These are phyloP conservation scores for Pitta sordida DNA, from an alignment of 2,113 vertebrate genomes.

Conservation along the genomic window DNA sequence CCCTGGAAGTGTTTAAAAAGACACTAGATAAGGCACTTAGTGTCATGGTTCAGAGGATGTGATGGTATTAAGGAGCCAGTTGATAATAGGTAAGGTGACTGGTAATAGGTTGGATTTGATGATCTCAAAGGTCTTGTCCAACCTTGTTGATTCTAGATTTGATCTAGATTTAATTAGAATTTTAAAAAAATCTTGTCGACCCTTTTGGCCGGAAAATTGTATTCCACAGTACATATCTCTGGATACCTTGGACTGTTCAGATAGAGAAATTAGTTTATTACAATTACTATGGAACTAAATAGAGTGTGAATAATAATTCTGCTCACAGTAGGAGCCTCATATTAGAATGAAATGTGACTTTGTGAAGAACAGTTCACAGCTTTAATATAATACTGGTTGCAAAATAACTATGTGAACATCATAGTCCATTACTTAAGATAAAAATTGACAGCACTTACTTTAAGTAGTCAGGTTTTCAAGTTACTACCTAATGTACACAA, in stretches of 20 bases:
- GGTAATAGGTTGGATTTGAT: no score
- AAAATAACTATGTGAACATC: not conserved
- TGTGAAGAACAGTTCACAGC: not conserved
- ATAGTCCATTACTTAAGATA: not conserved
- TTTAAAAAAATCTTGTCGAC: not conserved
- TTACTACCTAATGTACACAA: not conserved
- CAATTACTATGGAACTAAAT: slow-evolving; percentile 2
- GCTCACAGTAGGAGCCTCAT: not conserved
- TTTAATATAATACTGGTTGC: not conserved
- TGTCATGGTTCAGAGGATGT: no score
- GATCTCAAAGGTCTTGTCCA: no score
- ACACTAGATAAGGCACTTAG: no score
- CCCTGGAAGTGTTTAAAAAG: no score
- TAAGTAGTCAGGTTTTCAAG: not conserved
- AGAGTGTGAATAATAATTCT: slow-evolving; percentile 14
- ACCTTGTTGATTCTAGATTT: no score
- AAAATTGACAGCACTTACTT: not conserved
- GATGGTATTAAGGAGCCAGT: no score
- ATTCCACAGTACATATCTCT: not conserved
- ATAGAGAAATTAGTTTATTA: not conserved
- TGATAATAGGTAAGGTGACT: no score
- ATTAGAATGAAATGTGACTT: not conserved
- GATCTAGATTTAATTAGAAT: not conserved
- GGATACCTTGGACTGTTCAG: not conserved
- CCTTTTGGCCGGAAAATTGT: not conserved